Conservation (phyloP, 2,797 vertebrate species). For the Pseudotriccus pelzelni region DNA sequence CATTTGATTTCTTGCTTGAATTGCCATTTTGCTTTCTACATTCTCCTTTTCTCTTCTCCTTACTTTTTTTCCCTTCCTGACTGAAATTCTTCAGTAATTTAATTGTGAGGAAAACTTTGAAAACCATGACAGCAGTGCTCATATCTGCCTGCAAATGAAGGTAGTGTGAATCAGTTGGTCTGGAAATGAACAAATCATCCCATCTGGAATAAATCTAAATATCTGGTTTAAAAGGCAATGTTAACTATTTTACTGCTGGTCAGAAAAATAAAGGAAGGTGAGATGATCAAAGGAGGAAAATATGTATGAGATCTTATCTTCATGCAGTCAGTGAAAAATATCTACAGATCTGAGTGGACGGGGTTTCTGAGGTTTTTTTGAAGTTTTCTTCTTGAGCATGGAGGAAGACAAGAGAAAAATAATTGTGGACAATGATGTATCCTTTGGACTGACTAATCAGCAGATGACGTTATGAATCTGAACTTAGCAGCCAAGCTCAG, state of each 20-base stretch:
- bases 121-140: not conserved
- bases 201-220: not conserved
- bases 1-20: not conserved
- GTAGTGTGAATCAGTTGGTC: not conserved
- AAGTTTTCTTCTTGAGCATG: not conserved
- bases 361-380: not conserved
- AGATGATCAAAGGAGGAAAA: not conserved
- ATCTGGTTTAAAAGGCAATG: not conserved
- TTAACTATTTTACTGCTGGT: not conserved
- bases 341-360: not conserved
- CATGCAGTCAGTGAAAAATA: not conserved
- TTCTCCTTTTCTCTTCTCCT: not conserved
- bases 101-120: not conserved
- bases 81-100: not conserved
- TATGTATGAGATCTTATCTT: not conserved
- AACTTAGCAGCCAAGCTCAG: not conserved
- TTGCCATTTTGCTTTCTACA: not conserved
- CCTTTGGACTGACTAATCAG: not conserved
- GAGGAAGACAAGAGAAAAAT: not conserved
- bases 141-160: not conserved
- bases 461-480: not conserved
- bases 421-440: not conserved
- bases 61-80: not conserved
- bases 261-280: not conserved
- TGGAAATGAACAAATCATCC: not conserved